phyloP scores from a whole-genome alignment of 2,113 vertebrate species.

The Sylvicapra grimmia region DNA sequence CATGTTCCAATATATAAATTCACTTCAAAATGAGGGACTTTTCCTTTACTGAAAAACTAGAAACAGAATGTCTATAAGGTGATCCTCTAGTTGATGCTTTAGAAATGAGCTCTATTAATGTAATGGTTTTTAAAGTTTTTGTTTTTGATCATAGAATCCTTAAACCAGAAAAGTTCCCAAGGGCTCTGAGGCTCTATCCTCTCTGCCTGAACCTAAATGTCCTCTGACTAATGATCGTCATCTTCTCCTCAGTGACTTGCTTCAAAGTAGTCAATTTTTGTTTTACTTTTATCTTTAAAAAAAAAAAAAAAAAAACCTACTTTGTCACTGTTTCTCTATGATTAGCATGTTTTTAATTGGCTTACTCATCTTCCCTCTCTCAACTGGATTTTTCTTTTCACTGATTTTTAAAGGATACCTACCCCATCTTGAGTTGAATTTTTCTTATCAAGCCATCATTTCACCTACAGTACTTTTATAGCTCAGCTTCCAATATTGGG shows the following conservation, averaged over 20 bases:
- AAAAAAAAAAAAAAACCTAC: background rate
- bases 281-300: conserved; percentile 46
- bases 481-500: background rate
- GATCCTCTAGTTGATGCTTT: conserved; percentile 14
- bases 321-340: background rate
- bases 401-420: background rate
- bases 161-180: conserved; percentile 34
- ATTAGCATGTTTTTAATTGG: conserved; percentile 54
- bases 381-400: conserved; percentile 29
- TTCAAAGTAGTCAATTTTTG: conserved; percentile 38
- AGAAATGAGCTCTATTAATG: conserved; percentile 41
- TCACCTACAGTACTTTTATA: conserved; percentile 5
- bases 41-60: background rate
- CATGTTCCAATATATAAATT: background rate
- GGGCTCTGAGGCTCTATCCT: background rate
- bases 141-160: conserved; percentile 56
- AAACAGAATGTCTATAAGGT: background rate
- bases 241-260: conserved; percentile 14
- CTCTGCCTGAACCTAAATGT: background rate
- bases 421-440: background rate
- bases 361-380: background rate
- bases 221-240: conserved; percentile 38
- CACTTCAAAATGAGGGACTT: background rate
- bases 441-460: background rate
- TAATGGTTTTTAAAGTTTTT: conserved; percentile 50